Percentiles rank a stretch among this genome's conserved stretches.
These are phyloP conservation scores for Chaetops frenatus DNA, from an alignment of 2,113 vertebrate genomes.

Conservation along the genomic window DNA sequence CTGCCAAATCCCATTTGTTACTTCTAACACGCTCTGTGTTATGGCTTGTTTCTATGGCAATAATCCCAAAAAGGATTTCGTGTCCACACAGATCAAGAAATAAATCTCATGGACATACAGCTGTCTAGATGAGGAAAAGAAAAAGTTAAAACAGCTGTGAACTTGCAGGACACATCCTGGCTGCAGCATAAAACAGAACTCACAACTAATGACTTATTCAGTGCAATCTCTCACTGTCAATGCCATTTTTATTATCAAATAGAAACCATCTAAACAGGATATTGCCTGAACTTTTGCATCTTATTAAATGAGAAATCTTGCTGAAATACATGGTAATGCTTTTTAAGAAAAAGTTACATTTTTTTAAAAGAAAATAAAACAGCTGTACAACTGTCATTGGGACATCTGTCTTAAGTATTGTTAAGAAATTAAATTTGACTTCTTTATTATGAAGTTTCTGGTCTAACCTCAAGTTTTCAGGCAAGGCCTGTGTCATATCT, in stretches of 20 bases:
- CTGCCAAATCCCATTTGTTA: slow-evolving; percentile 43
- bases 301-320: background rate
- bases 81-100: slow-evolving; percentile 8
- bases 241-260: background rate
- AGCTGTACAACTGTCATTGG: background rate
- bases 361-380: background rate
- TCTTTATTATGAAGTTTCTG: background rate
- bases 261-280: slow-evolving; percentile 7
- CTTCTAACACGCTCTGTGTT: background rate
- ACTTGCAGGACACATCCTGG: background rate
- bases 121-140: background rate
- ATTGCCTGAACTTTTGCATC: background rate
- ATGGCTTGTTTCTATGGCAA: slow-evolving; percentile 46
- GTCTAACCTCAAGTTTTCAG: background rate
- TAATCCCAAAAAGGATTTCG: slow-evolving; percentile 34
- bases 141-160: slow-evolving; percentile 5
- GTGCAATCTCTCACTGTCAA: background rate
- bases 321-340: background rate
- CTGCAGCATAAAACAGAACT: background rate
- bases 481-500: background rate
- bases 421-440: background rate
- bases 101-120: slow-evolving; percentile 17
- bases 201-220: background rate
- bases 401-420: background rate
- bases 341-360: background rate